phyloP scores from a whole-genome alignment of 2,113 vertebrate species.

The Cyanoderma ruficeps region DNA sequence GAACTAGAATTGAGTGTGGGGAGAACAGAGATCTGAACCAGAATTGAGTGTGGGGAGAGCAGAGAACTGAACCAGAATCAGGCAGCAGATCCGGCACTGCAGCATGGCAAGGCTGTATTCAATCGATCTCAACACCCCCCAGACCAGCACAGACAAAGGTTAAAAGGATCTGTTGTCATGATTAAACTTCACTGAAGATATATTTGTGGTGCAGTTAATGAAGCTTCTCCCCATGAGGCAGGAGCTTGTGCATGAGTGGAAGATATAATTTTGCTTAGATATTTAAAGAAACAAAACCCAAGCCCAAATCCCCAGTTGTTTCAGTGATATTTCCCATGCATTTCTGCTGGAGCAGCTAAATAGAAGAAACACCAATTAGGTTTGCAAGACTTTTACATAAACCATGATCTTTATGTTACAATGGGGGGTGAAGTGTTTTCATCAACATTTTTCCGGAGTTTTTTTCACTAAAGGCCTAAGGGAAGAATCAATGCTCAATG shows the following conservation, averaged over 20 bases:
- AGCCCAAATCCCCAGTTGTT: neutral
- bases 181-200: neutral
- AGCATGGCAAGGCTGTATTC: neutral
- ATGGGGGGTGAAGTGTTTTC: neutral
- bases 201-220: neutral
- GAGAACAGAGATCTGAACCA: neutral
- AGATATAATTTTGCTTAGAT: neutral
- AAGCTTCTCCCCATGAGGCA: neutral
- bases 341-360: neutral
- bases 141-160: neutral
- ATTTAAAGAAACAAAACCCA: neutral
- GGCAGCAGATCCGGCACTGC: neutral
- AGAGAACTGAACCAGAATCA: neutral
- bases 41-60: accelerated
- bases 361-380: neutral
- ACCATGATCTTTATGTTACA: neutral
- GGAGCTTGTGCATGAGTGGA: neutral
- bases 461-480: neutral
- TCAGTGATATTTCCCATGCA: neutral
- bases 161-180: neutral
- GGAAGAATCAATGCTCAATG: neutral
- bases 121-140: accelerated
- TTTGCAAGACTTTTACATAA: neutral
- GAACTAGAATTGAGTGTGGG: neutral
- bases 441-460: neutral